A percentile compares a stretch with the other conserved stretches of the same genome.
These are phyloP conservation scores for Volucella inanis DNA, from an alignment of 2,888 invertebrate genomes.

Conservation along the genomic window DNA sequence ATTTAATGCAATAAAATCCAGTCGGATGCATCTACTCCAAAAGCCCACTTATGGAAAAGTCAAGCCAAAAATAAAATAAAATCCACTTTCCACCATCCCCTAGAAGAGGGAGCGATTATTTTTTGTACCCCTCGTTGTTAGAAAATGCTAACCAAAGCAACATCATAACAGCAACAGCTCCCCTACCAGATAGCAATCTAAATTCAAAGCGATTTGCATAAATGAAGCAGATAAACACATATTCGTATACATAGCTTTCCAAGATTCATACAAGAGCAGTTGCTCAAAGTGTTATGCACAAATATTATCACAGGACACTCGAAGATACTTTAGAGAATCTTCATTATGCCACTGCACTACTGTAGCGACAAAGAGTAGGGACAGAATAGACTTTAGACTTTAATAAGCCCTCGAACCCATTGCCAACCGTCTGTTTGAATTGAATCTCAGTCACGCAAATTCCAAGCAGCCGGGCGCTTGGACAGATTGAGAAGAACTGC, in stretches of 20 bases:
- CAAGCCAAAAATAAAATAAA: conserved; percentile 62
- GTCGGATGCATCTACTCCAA: conserved; percentile 65
- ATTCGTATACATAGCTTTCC: neutral
- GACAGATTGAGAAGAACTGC: conserved; percentile 44
- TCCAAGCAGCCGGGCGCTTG: conserved; percentile 3
- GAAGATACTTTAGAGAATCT: conserved; percentile 23
- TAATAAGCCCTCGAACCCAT: conserved; percentile 40
- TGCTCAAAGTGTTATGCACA: conserved; percentile 48
- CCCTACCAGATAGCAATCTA: conserved; percentile 62
- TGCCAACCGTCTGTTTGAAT: conserved; percentile 23
- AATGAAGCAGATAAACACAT: conserved; percentile 57
- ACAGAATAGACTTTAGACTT: conserved; percentile 34
- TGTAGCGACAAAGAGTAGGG: neutral
- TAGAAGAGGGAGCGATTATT: conserved; percentile 32
- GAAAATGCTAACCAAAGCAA: neutral
- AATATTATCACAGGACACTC: conserved; percentile 57
- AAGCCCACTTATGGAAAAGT: conserved; percentile 50
- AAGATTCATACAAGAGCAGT: conserved; percentile 3
- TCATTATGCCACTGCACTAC: neutral
- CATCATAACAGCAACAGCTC: conserved; percentile 16
- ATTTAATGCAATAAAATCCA: conserved; percentile 72
- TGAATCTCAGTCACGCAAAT: conserved; percentile 61
- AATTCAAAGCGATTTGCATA: conserved; percentile 74
- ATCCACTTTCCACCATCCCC: conserved; percentile 63
- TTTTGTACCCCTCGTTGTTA: conserved; percentile 13